These are phyloP conservation scores for Lydus trimaculatus DNA, from an alignment of 2,888 invertebrate genomes.

Conservation along the genomic window DNA sequence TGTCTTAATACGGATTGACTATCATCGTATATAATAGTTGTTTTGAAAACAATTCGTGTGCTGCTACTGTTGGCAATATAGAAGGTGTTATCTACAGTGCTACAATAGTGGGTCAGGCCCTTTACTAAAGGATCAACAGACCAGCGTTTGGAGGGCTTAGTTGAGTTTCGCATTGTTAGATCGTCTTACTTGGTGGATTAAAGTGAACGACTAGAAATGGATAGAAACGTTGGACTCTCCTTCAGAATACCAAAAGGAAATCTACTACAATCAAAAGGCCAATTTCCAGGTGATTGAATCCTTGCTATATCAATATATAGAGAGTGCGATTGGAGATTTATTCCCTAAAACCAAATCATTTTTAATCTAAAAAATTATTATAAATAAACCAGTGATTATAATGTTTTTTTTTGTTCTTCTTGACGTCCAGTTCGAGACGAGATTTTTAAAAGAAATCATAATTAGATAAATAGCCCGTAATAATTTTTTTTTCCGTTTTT, in stretches of 20 bases:
- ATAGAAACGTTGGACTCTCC: slow-evolving; percentile 8
- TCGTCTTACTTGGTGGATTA: slow-evolving; percentile 38
- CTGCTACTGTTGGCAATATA: slow-evolving; percentile 41
- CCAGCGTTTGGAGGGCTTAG: slow-evolving; percentile 39
- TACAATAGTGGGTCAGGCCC: slow-evolving; percentile 20
- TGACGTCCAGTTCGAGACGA: background rate
- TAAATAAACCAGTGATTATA: background rate
- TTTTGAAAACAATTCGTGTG: slow-evolving; percentile 42
- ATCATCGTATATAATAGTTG: slow-evolving; percentile 40
- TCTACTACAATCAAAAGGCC: slow-evolving; percentile 30
- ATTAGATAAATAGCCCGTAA: slow-evolving; percentile 28
- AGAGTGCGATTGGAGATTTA: background rate
- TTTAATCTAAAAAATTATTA: background rate
- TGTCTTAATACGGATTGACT: slow-evolving; percentile 38
- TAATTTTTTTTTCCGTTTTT: slow-evolving; percentile 18
- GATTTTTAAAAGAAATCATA: slow-evolving; percentile 18
- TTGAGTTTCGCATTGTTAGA: slow-evolving; percentile 43
- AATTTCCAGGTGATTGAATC: slow-evolving; percentile 5
- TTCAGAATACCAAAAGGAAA: background rate
- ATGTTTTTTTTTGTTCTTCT: too few relatives aligned
- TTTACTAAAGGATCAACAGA: slow-evolving; percentile 36
- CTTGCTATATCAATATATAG: background rate
- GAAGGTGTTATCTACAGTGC: slow-evolving; percentile 42
- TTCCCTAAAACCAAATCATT: background rate
- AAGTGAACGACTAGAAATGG: slow-evolving; percentile 21